Evolutionary conservation across 2,888 invertebrate genomes (phyloP), one percentile per base, ranked within the genome.

Genomic region (Tiphia femorata): DNA sequence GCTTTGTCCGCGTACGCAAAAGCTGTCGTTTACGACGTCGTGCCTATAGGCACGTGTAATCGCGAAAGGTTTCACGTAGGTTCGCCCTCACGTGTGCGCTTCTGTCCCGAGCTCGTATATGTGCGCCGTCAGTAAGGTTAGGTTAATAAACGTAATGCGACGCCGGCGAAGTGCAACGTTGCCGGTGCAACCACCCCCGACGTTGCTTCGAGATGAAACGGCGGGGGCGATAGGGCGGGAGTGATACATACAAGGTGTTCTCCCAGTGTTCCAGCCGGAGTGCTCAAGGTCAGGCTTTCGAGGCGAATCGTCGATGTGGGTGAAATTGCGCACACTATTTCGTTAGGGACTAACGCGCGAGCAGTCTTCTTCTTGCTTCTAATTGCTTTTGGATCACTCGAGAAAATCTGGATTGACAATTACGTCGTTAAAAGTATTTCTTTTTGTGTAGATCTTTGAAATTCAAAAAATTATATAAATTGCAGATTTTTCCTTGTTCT

Each of bases 141-240:
- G 59, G 58, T 70, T 69, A 69, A 69, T 69, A 75, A 72, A 71
- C 68, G 75, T 75, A 75, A 73, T 73, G 71, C 68, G 72, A 75
- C 69, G 71, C 75, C 67, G 53, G 65, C 57, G 49, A 61, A 63
- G 61, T 67, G 73, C 74, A 71, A 64, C 66, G 72, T 75, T 75
- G 75, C 75, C 75, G 68, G 62, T 68, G 71, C 72, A 70, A 53
- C 72, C 70, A 73, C 70, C 75, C 73, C 71, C 72, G 41, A 64
- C 48, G 58, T 62, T 58, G 62, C 64, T 58, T 56, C 42, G 55
- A 53, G 57, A 49, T 53, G 58, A 47, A 65, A 64, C 52, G 58
- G 70, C 66, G 74, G 70, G 74, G 70, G 74, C 72, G 71, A 70
- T 50, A 67, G 67, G 62, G 52, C 58, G 59, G 57, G 63, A 46